These are phyloP conservation scores for Papilio gigon DNA, from an alignment of 2,888 invertebrate genomes.

Conservation along the genomic window DNA sequence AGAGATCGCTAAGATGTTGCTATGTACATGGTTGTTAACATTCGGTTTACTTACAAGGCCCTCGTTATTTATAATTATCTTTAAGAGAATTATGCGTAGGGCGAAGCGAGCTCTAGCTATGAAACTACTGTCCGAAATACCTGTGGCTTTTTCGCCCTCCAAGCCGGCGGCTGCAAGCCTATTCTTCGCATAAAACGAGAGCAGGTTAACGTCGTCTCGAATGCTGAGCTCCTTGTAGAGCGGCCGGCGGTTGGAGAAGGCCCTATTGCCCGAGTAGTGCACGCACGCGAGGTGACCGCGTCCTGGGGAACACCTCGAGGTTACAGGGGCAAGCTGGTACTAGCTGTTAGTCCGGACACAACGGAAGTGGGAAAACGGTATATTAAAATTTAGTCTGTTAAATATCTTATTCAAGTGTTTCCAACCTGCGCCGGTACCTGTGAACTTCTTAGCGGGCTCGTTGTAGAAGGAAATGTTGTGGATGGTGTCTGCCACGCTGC, in stretches of 20 bases:
- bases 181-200: constrained; percentile 93
- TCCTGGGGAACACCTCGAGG: constrained; percentile 83
- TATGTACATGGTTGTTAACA: constrained; percentile 33
- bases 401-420: constrained; percentile 42
- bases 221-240: constrained; percentile 89
- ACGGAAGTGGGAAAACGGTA: constrained; percentile 47
- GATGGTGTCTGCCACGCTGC: constrained; percentile 84
- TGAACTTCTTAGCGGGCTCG: constrained; percentile 86
- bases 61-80: constrained; percentile 61
- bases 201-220: constrained; percentile 91
- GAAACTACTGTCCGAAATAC: constrained; percentile 66
- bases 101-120: constrained; percentile 71
- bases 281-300: constrained; percentile 92
- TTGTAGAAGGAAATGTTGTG: constrained; percentile 85
- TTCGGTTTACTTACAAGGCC: constrained; percentile 42
- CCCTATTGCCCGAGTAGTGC: constrained; percentile 91
- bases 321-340: constrained; percentile 71
- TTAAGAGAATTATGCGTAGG: constrained; percentile 73
- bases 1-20: constrained; percentile 20
- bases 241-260: constrained; percentile 88
- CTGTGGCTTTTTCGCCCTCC: constrained; percentile 78
- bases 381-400: constrained; percentile 45
- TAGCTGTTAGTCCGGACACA: constrained; percentile 65
- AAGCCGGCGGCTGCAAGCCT: constrained; percentile 85
- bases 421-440: constrained; percentile 78